These are phyloP conservation scores for Corythoichthys haematopterus DNA, from an alignment of 2,113 vertebrate species.

Conservation along the genomic window DNA sequence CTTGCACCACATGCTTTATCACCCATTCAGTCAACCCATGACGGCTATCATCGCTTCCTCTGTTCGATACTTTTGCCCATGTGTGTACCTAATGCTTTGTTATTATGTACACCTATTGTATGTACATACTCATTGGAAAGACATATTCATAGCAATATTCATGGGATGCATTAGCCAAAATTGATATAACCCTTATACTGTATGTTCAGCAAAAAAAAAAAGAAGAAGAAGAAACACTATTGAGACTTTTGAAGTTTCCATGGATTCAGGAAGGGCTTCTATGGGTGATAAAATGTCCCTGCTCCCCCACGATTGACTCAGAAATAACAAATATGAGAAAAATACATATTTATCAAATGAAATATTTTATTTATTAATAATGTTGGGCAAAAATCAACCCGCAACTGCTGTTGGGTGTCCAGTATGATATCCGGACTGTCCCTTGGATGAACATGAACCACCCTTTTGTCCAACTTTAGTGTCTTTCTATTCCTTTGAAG, in stretches of 20 bases:
- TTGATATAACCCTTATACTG: slow-evolving; percentile 43
- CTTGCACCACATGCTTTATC: slow-evolving; percentile 82
- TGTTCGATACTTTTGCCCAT: slow-evolving; percentile 60
- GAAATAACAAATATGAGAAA: slow-evolving; percentile 40
- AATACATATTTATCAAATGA: slow-evolving; percentile 64
- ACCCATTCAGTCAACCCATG: slow-evolving; percentile 75
- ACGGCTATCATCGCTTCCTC: slow-evolving; percentile 67
- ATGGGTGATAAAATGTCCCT: slow-evolving; percentile 52
- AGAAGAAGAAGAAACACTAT: slow-evolving; percentile 22
- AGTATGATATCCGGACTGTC: slow-evolving; percentile 27
- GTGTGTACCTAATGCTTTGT: slow-evolving; percentile 75
- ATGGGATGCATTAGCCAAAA: slow-evolving; percentile 66
- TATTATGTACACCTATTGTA: slow-evolving; percentile 73
- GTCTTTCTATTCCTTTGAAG: slow-evolving; percentile 31
- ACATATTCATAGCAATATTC: slow-evolving; percentile 74
- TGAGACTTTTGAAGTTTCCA: slow-evolving; percentile 57
- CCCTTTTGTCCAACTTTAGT: slow-evolving; percentile 54
- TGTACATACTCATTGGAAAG: slow-evolving; percentile 62
- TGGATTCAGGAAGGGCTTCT: slow-evolving; percentile 67
- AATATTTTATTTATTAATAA: slow-evolving; percentile 56
- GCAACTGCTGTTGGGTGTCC: slow-evolving; percentile 48
- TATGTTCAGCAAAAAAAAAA: slow-evolving; percentile 35
- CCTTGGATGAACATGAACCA: slow-evolving; percentile 30
- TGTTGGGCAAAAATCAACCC: slow-evolving; percentile 49
- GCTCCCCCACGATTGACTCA: slow-evolving; percentile 49